Percentiles rank a stretch among this genome's conserved stretches.
Evolutionary conservation across 2,113 vertebrate species (phyloP).

Genomic region (Puma concolor): DNA sequence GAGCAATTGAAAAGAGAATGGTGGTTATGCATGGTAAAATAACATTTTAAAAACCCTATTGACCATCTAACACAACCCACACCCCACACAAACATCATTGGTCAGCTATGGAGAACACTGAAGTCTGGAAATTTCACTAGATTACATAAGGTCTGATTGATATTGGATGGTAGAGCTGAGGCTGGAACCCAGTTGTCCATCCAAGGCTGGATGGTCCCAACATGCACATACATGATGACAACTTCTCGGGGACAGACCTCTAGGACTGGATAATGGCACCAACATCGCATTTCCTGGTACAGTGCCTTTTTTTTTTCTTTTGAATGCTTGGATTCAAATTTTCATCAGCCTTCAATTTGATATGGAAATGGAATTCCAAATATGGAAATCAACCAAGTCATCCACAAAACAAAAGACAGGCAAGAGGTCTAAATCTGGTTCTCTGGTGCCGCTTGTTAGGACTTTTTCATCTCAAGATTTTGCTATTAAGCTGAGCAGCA

Average conservation of each 20-base stretch:
- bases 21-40: background rate
- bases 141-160: background rate
- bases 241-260: background rate
- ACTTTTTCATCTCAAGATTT: background rate
- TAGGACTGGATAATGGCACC: background rate
- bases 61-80: background rate
- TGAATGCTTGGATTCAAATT: conserved; percentile 1
- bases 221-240: background rate
- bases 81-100: background rate
- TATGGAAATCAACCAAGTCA: background rate
- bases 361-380: background rate
- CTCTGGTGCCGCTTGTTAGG: background rate
- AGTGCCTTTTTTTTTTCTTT: background rate
- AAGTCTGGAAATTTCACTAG: background rate
- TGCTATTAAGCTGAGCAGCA: background rate
- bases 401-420: background rate
- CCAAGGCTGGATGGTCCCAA: background rate
- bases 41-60: background rate
- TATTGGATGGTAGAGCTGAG: background rate
- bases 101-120: background rate
- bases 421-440: conserved; percentile 40
- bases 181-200: background rate
- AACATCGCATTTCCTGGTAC: background rate
- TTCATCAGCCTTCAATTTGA: background rate
- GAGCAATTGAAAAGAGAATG: background rate